Percentiles rank a stretch among this genome's conserved stretches.
phyloP scores from a whole-genome alignment of 2,888 invertebrate genomes.

The Ophion ellenae region DNA sequence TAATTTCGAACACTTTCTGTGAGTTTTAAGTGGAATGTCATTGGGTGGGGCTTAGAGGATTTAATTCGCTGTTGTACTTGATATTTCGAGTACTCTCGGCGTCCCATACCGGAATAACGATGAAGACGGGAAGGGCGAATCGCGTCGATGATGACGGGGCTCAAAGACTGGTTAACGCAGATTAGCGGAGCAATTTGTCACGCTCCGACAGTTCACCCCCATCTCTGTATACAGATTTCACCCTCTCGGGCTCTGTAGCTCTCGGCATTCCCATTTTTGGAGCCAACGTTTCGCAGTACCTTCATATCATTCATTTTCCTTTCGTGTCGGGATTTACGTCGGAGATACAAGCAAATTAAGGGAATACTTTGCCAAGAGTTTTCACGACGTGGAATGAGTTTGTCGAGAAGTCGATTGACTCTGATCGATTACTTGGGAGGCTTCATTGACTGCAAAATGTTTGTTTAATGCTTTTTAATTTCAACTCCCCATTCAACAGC shows the following conservation, averaged over 20 bases:
- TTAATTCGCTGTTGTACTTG: conserved; percentile 57
- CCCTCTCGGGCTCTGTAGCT: conserved; percentile 51
- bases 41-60: conserved; percentile 26
- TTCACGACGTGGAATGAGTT: conserved; percentile 24
- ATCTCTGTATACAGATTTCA: conserved; percentile 64
- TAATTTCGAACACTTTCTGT: not conserved
- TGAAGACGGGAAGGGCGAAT: conserved; percentile 41
- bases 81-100: conserved; percentile 67
- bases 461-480: not conserved
- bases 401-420: conserved; percentile 57
- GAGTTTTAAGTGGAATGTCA: conserved; percentile 20
- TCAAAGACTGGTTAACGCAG: conserved; percentile 82
- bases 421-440: conserved; percentile 35
- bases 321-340: conserved; percentile 67
- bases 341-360: conserved; percentile 62
- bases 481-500: too few species aligned
- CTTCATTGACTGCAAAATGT: conserved; percentile 22
- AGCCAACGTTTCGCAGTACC: conserved; percentile 62
- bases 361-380: conserved; percentile 53
- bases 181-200: conserved; percentile 83
- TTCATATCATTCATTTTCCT: conserved; percentile 67
- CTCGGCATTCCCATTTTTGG: conserved; percentile 53
- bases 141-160: conserved; percentile 77
- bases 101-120: conserved; percentile 76
- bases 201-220: conserved; percentile 79